A percentile compares a stretch with the other conserved stretches of the same genome.
Evolutionary conservation across 2,888 invertebrate genomes (phyloP).

Genomic region (Augiades crinisus): DNA sequence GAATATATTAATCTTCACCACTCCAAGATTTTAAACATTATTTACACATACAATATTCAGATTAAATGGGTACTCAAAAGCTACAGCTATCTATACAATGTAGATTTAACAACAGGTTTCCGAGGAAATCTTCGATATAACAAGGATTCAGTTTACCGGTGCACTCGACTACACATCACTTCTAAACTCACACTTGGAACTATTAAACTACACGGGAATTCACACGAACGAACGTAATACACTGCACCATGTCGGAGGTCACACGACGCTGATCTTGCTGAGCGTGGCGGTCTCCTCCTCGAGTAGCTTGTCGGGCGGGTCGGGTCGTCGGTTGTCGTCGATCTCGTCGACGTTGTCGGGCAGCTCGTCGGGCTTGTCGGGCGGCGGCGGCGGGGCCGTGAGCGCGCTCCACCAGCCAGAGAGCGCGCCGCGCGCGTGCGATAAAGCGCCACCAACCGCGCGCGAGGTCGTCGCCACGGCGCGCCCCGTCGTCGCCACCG

Average conservation of each 20-base stretch:
- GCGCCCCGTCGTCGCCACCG: constrained; percentile 94
- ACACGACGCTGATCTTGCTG: constrained; percentile 58
- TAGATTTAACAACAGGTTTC: constrained; percentile 15
- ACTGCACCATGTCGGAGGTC: constrained; percentile 25
- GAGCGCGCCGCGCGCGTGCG: constrained; percentile 93
- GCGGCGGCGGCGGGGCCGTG: constrained; percentile 47
- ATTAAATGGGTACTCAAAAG: constrained; percentile 12
- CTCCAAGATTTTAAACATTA: constrained; percentile 8
- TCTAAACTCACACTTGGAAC: constrained; percentile 5
- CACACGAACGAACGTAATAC: neutral
- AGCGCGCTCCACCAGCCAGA: constrained; percentile 91
- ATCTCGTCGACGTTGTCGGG: constrained; percentile 21
- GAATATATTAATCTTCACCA: constrained; percentile 24
- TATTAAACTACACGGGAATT: neutral
- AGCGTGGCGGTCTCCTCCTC: constrained; percentile 47
- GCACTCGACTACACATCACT: constrained; percentile 6
- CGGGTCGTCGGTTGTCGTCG: constrained; percentile 33
- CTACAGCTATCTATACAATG: constrained; percentile 21
- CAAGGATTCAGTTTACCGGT: constrained; percentile 1
- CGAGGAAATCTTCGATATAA: constrained; percentile 6
- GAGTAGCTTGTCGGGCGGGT: constrained; percentile 44
- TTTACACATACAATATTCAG: constrained; percentile 10
- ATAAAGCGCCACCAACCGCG: constrained; percentile 88
- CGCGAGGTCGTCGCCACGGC: constrained; percentile 86
- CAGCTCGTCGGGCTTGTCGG: constrained; percentile 34